Evolutionary conservation across 2,113 vertebrate species (phyloP), one percentile per base, ranked within the genome.

Genomic region (Rhineura floridana): DNA sequence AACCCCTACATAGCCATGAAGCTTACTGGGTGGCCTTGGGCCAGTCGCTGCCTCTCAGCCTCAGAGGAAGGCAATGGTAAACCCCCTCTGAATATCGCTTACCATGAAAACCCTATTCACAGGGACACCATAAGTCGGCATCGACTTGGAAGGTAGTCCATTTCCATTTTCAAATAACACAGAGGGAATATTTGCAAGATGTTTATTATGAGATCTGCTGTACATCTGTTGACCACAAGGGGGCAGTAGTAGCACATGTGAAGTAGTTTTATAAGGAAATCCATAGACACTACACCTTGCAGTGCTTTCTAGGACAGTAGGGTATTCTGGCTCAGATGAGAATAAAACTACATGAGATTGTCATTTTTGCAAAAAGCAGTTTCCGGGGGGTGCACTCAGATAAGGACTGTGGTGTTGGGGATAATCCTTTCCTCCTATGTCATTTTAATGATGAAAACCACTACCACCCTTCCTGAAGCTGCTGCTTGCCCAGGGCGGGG

Each of bases 201-300:
- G 11, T 44, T 69, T 65, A 1, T 3, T 25, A 19, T 87, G 52
- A 81, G 65, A 10, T 62, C 15, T n/a, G 63, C 28, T 19, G 19
- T 28, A 72, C 62, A 42, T 28, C 59, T 42, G 67, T 87, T 86
- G 85, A 50, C 78, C 50, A 81, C 59, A 84, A 62, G 84, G 69
- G 50, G 46, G 79, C 82, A 42, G 81, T 81, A 87, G 36, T 59
- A 30, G 48, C 39, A 59, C 39, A 81, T 62, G 11, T 82, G 33
- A 59, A 85, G 15, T 19, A 13, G 2, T 82, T 89, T 36, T 83
- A 62, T n/a, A 21, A 65, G 52, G 63, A 78, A 72, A 72, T 6
- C 1, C n/a, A n/a, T 55, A 69, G 33, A 77, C 33, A 12, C 33
- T 73, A n/a, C 28, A 59, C 3, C 36, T 78, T 84, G 36, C 6